Evolutionary conservation across 2,797 vertebrate genomes (phyloP).

Genomic region (Rhinella marina): DNA sequence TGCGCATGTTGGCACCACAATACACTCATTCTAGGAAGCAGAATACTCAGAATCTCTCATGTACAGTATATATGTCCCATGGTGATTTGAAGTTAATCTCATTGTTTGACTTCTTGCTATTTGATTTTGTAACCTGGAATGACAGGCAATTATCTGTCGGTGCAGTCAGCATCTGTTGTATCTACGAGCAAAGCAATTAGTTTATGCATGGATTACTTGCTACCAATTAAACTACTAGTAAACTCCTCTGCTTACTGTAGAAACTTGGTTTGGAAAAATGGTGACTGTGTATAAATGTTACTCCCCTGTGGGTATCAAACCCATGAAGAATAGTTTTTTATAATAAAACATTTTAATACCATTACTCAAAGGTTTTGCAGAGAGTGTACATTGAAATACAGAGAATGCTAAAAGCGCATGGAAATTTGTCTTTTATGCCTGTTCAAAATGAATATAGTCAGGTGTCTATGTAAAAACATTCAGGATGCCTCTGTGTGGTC

Average conservation of each 20-base stretch:
- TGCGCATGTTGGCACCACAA: too few species aligned
- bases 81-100: conserved; percentile 11
- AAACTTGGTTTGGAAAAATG: not conserved
- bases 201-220: not conserved
- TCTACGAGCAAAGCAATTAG: conserved; percentile 19
- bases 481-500: too few species aligned
- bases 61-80: not conserved
- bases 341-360: not conserved
- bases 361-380: not conserved
- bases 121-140: conserved; percentile 27
- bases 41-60: too few species aligned
- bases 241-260: not conserved
- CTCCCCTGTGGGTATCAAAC: not conserved
- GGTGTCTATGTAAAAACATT: too few species aligned
- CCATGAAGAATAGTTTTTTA: not conserved
- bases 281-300: not conserved
- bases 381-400: not conserved
- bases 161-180: conserved; percentile 5
- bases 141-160: conserved; percentile 46
- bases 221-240: not conserved
- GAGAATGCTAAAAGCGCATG: too few species aligned
- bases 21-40: too few species aligned
- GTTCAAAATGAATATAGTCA: too few species aligned
- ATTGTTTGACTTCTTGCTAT: conserved; percentile 3
- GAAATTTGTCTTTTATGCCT: too few species aligned